Conservation (phyloP, 2,888 invertebrate genomes). For the Ochropacha duplaris region DNA sequence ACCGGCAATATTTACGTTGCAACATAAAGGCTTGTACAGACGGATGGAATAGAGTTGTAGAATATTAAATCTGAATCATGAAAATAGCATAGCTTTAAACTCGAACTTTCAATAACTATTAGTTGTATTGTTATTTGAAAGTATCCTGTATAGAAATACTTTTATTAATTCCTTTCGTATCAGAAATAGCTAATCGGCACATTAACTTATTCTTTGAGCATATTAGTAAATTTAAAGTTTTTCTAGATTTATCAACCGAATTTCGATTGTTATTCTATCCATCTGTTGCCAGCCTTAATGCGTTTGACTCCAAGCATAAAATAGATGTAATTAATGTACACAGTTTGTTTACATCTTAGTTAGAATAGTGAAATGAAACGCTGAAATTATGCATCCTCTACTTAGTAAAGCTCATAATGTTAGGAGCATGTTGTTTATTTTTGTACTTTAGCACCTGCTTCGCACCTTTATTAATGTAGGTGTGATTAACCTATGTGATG, state of each 20-base stretch:
- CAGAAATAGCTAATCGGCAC: no score
- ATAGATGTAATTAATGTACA: no score
- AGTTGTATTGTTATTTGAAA: background rate
- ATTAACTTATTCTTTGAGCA: no score
- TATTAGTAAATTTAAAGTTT: no score
- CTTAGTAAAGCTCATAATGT: background rate
- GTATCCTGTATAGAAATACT: no score
- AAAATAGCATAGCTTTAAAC: background rate
- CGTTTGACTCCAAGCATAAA: no score
- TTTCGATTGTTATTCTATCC: no score
- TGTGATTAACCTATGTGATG: no score
- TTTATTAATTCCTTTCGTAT: background rate
- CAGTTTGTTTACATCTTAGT: background rate
- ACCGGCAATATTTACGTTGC: background rate
- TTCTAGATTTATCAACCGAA: no score
- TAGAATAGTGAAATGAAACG: background rate
- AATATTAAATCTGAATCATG: background rate
- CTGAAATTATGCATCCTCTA: background rate
- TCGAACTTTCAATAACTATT: background rate
- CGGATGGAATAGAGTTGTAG: background rate
- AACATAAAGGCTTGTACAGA: background rate
- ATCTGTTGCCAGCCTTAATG: no score
- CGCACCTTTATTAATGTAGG: background rate
- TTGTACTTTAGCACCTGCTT: background rate
- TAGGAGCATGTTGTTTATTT: background rate